These are phyloP conservation scores for Julus scanicus DNA, from an alignment of 2,888 invertebrate genomes.

Conservation along the genomic window DNA sequence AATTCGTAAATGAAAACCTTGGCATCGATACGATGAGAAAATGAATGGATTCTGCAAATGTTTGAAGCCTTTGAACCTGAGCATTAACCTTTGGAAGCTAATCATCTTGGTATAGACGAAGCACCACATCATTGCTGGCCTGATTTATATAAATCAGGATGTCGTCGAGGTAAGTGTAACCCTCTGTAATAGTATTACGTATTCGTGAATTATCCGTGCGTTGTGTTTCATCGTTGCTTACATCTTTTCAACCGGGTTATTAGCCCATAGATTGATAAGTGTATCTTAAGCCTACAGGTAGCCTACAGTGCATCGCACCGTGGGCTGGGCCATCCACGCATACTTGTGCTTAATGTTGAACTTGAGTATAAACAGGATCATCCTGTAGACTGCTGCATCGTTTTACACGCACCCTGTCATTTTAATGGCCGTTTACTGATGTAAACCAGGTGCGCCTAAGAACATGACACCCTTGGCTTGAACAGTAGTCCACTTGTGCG, in stretches of 20 bases:
- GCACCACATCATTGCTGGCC: conserved; percentile 19
- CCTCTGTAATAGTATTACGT: not conserved
- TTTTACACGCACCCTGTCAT: not conserved
- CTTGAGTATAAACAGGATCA: not conserved
- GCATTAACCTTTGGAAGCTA: not conserved
- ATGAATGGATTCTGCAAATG: not conserved
- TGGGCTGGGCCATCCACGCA: not conserved
- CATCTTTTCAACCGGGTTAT: not conserved
- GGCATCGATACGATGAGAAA: not conserved
- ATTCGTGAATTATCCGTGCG: not conserved
- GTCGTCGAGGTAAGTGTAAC: conserved; percentile 19
- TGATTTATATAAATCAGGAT: conserved; percentile 19
- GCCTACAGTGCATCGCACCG: not conserved
- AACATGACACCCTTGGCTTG: not conserved
- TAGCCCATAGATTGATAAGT: no score
- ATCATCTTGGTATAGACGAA: not conserved
- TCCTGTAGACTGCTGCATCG: not conserved
- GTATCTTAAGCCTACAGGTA: not conserved
- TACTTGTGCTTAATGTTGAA: not conserved
- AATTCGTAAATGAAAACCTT: not conserved
- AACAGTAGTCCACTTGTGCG: not conserved
- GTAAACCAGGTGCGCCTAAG: not conserved
- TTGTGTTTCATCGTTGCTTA: not conserved
- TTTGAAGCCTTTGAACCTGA: conserved; percentile 11
- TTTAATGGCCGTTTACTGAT: not conserved